phyloP scores from a whole-genome alignment of 1,140 invertebrate species.

The Heliconius hewitsoni region DNA sequence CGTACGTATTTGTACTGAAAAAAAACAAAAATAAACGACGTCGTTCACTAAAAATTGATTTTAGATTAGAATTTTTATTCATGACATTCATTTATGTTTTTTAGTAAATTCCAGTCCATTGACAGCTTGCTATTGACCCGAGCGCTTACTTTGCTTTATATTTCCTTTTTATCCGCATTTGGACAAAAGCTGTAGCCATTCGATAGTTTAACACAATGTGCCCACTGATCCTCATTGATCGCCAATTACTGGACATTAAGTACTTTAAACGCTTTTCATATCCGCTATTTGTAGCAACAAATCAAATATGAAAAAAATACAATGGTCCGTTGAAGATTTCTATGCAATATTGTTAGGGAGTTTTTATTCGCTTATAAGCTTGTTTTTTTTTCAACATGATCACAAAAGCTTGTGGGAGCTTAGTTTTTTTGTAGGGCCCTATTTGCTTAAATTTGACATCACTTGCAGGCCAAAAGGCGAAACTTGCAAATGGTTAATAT shows the following conservation, averaged over 20 bases:
- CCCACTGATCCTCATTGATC: slow-evolving; percentile 81
- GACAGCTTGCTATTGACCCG: slow-evolving; percentile 65
- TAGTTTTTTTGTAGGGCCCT: slow-evolving; percentile 36
- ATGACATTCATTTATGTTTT: neutral
- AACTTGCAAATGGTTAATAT: neutral
- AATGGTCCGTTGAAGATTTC: slow-evolving; percentile 71
- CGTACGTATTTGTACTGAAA: no score
- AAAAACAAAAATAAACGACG: no score
- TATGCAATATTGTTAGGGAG: slow-evolving; percentile 63
- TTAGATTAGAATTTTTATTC: no score
- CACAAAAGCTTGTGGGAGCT: slow-evolving; percentile 62
- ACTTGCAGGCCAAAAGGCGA: slow-evolving; percentile 2
- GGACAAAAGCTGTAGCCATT: slow-evolving; percentile 66
- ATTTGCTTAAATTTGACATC: slow-evolving; percentile 28
- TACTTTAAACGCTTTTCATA: slow-evolving; percentile 78
- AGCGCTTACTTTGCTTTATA: slow-evolving; percentile 51
- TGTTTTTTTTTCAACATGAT: slow-evolving; percentile 59
- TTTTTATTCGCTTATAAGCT: slow-evolving; percentile 71
- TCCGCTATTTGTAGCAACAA: slow-evolving; percentile 78
- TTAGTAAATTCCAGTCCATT: slow-evolving; percentile 55
- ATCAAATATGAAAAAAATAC: slow-evolving; percentile 75
- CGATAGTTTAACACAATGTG: slow-evolving; percentile 76
- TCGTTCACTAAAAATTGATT: no score
- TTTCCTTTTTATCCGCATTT: slow-evolving; percentile 65
- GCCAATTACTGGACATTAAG: slow-evolving; percentile 81